Evolutionary conservation across 2,888 invertebrate species (phyloP).

Genomic region (Cylindroiulus punctatus): DNA sequence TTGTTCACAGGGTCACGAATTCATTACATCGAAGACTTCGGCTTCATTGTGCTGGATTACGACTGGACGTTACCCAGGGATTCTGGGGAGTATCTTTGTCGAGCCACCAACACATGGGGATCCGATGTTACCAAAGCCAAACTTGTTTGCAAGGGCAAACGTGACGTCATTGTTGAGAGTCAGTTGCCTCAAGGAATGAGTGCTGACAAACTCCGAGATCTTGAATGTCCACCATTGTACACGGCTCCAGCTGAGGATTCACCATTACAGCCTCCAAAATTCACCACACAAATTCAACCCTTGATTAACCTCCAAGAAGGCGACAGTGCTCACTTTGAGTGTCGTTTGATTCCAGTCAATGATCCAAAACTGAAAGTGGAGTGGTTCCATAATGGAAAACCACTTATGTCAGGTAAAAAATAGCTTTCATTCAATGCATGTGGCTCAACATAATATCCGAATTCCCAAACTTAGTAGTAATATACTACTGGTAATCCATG

Average conservation of each 20-base stretch:
- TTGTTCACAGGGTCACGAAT: conserved; percentile 78
- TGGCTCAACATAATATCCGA: neutral
- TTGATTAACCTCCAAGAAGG: conserved; percentile 84
- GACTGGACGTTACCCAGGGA: conserved; percentile 91
- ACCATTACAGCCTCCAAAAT: conserved; percentile 81
- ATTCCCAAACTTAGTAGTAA: neutral
- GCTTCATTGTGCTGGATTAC: conserved; percentile 89
- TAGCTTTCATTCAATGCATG: neutral
- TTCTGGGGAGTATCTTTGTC: conserved; percentile 90
- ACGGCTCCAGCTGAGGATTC: conserved; percentile 72
- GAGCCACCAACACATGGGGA: conserved; percentile 95
- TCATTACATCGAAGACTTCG: conserved; percentile 94
- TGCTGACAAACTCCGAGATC: conserved; percentile 87
- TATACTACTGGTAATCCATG: too few relatives aligned
- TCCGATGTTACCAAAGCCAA: conserved; percentile 89
- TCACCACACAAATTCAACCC: conserved; percentile 84
- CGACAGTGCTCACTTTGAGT: conserved; percentile 93
- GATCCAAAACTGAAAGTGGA: conserved; percentile 91
- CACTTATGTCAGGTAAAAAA: conserved; percentile 76
- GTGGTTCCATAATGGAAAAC: conserved; percentile 89
- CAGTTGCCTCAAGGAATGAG: conserved; percentile 93
- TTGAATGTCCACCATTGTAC: conserved; percentile 83
- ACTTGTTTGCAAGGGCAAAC: conserved; percentile 82
- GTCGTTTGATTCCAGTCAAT: conserved; percentile 92
- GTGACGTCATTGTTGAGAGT: conserved; percentile 84